phyloP scores from a whole-genome alignment of 2,113 vertebrate genomes.

The Eubucco bourcierii region DNA sequence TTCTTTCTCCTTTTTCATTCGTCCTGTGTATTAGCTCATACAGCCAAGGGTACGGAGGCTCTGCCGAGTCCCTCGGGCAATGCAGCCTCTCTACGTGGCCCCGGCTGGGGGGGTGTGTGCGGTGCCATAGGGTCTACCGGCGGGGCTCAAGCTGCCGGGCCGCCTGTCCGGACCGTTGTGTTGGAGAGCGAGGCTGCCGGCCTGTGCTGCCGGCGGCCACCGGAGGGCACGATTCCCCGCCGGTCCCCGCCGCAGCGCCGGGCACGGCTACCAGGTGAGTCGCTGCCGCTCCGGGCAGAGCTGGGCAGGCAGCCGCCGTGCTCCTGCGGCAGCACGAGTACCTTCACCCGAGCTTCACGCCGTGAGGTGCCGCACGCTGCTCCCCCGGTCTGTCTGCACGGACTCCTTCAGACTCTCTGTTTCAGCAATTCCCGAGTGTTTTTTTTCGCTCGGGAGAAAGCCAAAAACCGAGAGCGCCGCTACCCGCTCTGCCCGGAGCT shows the following conservation, averaged over 20 bases:
- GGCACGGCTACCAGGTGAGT: background rate
- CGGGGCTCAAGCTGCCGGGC: background rate
- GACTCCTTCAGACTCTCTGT: background rate
- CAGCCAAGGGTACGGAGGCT: accelerated
- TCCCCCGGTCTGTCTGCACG: background rate
- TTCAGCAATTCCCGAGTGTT: background rate
- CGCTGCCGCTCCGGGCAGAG: background rate
- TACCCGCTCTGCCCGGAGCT: background rate
- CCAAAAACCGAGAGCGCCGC: background rate
- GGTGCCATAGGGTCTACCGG: background rate
- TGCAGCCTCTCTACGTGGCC: accelerated
- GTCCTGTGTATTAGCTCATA: accelerated
- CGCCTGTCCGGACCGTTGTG: background rate
- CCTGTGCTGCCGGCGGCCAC: slow-evolving; percentile 76
- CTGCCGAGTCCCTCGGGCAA: accelerated
- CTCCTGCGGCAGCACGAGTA: too few relatives aligned
- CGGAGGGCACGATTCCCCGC: slow-evolving; percentile 83
- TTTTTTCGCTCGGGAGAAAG: background rate
- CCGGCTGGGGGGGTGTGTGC: background rate
- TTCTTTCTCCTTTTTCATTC: background rate
- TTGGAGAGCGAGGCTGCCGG: background rate
- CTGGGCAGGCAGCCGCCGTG: background rate
- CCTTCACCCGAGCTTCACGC: background rate
- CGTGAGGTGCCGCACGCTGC: background rate
- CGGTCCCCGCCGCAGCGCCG: slow-evolving; percentile 46